phyloP scores from a whole-genome alignment of 2,113 vertebrate genomes.

The Felis catus region F.catus_Fca126_mat1.0 CM031415.1:16411001-16411500 shows the following conservation, averaged over 20 bases:
- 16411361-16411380: not conserved
- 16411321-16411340: constrained; percentile 47
- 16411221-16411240: not conserved
- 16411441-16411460: constrained; percentile 23
- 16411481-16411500: not conserved
- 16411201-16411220: not conserved
- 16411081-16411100: not conserved
- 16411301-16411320: not conserved
- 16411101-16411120: not conserved
- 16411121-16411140: not conserved
- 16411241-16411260: not conserved
- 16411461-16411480: not conserved
- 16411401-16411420: constrained; percentile 1
- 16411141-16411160: not conserved
- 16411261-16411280: not conserved
- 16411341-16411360: not conserved
- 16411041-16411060: not conserved
- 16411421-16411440: constrained; percentile 35
- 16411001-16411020: not conserved
- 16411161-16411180: not conserved
- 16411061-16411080: not conserved
- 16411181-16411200: not conserved
- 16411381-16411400: constrained; percentile 12
- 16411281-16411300: not conserved
- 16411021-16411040: not conserved